Percentiles rank a stretch among this genome's conserved stretches.
These are phyloP conservation scores for Philaenus spumarius DNA, from an alignment of 1,140 invertebrate genomes.

Conservation along the genomic window DNA sequence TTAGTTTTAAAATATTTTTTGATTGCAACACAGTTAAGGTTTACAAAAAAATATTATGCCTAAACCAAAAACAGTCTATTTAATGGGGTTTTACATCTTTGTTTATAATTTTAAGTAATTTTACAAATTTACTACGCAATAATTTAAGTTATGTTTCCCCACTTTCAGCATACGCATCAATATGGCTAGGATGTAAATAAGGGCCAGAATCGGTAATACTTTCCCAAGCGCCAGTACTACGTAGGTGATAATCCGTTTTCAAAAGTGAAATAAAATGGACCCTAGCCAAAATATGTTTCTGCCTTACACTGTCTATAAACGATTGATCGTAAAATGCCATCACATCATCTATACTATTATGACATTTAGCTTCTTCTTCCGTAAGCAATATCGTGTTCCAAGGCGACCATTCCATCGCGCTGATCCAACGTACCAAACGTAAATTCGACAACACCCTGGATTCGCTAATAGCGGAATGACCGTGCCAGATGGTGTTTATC, in stretches of 20 bases:
- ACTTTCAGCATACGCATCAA: too few species aligned
- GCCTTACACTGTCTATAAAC: constrained; percentile 12
- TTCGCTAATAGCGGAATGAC: constrained; percentile 56
- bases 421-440: constrained; percentile 50
- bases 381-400: constrained; percentile 67
- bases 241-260: constrained; percentile 3
- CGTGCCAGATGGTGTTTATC: constrained; percentile 58
- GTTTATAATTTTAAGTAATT: too few species aligned
- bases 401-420: constrained; percentile 54
- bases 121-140: too few species aligned
- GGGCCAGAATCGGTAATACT: constrained; percentile 1
- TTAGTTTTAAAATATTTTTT: too few species aligned
- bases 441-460: constrained; percentile 48
- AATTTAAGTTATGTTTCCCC: too few species aligned
- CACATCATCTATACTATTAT: constrained; percentile 37
- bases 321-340: constrained; percentile 15
- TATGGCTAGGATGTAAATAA: not conserved
- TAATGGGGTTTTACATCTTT: too few species aligned
- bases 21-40: too few species aligned
- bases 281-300: constrained; percentile 19
- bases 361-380: constrained; percentile 52
- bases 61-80: too few species aligned
- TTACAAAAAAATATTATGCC: too few species aligned
- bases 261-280: constrained; percentile 15
- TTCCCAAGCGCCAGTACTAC: constrained; percentile 4